Base-by-base conservation (phyloP, 2,888 invertebrate genomes). In the Volucella zonaria region DNA sequence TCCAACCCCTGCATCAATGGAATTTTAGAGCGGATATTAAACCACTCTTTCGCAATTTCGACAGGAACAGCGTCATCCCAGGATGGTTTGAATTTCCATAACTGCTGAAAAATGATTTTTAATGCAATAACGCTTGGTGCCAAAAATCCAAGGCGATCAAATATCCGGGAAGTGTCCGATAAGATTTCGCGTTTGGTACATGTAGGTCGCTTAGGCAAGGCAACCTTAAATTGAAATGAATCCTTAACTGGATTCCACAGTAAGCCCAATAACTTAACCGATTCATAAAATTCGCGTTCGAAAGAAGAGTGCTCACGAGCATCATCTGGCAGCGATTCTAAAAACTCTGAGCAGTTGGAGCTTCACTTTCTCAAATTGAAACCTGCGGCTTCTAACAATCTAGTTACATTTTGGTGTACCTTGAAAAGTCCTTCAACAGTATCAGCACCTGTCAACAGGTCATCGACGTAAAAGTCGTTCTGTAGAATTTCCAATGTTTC, bases 351-450 rank as follows among this genome's bases (percentile, higher is more conserved):
- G 11, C 42, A 58, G 14, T 58, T 42, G 11, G 42, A 58, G 18
- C 42, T 40, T 42, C 58, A 58, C 42, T 58, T 58, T 9, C 58
- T n/a, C 3, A 58, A 14, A 58, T 15, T 58, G 11, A 58, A 58
- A 9, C 58, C 40, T 11, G 12, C 42, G 10, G 15, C 9, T 15
- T 18, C 42, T 10, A 58, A 42, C 10, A 58, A 11, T 1, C 8
- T 42, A 15, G 15, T 42, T 1, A 42, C 1, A 11, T 58, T 18
- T n/a, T 15, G 12, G 18, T 42, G 42, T 12, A 58, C 10, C 0
- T 58, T 12, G 11, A 42, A 42, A 11, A 58, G 14, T 0, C 42
- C 42, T 15, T 58, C 58, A 10, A 58, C 11, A 15, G 58, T 58
- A 12, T 58, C 15, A 9, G 58, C 58, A 15, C 42, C 42, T 10